These are phyloP conservation scores for Centropus bengalensis DNA, from an alignment of 2,113 vertebrate genomes.

Conservation along the genomic window DNA sequence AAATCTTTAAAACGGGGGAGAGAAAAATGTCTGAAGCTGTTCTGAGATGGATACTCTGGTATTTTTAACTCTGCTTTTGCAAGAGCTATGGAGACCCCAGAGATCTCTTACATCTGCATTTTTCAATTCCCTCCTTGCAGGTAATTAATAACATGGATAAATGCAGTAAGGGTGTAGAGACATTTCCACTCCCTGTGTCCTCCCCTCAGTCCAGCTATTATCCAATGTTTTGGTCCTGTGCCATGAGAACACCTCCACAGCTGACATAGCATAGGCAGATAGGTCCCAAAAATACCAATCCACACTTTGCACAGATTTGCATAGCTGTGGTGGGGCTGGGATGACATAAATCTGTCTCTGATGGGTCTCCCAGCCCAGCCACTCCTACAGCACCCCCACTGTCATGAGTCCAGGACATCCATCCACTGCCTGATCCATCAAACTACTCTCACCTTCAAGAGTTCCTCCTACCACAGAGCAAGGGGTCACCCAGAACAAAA, in stretches of 20 bases:
- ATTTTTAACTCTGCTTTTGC: not conserved
- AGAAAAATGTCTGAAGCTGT: not conserved
- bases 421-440: not conserved
- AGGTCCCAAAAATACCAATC: not conserved
- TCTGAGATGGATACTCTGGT: not conserved
- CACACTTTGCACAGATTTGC: not conserved
- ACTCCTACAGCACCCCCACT: not conserved
- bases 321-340: not conserved
- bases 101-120: not conserved
- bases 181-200: not conserved
- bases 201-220: not conserved
- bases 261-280: not conserved
- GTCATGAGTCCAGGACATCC: not conserved
- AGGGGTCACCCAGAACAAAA: not conserved
- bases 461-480: not conserved
- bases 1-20: not conserved
- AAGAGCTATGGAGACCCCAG: not conserved
- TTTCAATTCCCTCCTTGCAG: not conserved
- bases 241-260: accelerated
- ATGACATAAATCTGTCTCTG: not conserved
- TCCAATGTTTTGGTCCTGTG: not conserved
- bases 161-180: not conserved
- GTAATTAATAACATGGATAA: not conserved
- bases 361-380: not conserved
- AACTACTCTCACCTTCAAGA: not conserved